Evolutionary conservation across 2,797 vertebrate species (phyloP).

Genomic region (Anas flavirostris): DNA sequence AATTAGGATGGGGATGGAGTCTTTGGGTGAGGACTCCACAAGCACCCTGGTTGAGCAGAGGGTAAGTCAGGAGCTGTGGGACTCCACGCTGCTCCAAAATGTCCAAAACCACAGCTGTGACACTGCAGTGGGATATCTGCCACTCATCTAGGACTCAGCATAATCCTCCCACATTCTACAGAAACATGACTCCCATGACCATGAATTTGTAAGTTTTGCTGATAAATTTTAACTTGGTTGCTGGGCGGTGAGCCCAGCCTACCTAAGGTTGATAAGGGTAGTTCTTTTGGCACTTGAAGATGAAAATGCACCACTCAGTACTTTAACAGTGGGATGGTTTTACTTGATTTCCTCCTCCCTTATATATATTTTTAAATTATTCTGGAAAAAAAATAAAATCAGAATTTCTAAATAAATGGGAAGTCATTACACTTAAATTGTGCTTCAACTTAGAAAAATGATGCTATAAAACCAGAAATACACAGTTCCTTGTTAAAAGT

Average conservation of each 20-base stretch:
- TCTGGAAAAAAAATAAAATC: background rate
- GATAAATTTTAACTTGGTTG: background rate
- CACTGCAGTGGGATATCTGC: background rate
- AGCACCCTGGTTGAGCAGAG: background rate
- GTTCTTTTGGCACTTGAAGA: background rate
- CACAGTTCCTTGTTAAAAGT: background rate
- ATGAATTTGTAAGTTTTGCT: background rate
- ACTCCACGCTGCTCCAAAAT: background rate
- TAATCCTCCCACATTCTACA: background rate
- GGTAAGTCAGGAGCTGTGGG: background rate
- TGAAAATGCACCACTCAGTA: background rate
- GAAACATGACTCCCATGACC: background rate
- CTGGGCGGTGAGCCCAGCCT: background rate
- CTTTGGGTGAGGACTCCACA: background rate
- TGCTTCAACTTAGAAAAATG: background rate
- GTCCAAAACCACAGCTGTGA: background rate
- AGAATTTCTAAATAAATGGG: background rate
- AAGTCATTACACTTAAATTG: background rate
- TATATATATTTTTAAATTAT: background rate
- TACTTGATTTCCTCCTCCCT: background rate
- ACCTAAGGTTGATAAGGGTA: background rate
- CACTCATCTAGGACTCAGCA: rapidly evolving
- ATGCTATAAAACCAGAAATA: constrained; percentile 3
- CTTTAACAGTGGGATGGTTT: background rate
- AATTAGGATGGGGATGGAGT: background rate